Percentiles rank a stretch among this genome's conserved stretches.
phyloP scores from a whole-genome alignment of 1,140 invertebrate genomes.

The Zaprionus ornatus region DNA sequence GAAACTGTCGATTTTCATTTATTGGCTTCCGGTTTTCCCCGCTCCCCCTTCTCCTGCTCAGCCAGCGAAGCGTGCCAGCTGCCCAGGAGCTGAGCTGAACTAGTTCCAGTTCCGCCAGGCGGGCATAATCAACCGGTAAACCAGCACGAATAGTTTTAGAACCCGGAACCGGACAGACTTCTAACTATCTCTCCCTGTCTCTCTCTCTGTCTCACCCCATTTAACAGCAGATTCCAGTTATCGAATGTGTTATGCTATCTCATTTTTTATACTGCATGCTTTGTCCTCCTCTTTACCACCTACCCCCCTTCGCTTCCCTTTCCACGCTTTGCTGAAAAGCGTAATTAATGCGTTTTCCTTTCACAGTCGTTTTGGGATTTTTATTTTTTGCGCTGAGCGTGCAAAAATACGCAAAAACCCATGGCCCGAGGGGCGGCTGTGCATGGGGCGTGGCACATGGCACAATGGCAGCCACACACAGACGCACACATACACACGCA shows the following conservation, averaged over 20 bases:
- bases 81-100: slow-evolving; percentile 32
- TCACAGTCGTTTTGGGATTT: slow-evolving; percentile 44
- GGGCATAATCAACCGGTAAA: slow-evolving; percentile 71
- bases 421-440: slow-evolving; percentile 33
- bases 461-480: slow-evolving; percentile 56
- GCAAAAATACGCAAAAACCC: slow-evolving; percentile 60
- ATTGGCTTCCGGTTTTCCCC: slow-evolving; percentile 60
- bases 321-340: slow-evolving; percentile 63
- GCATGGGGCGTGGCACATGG: slow-evolving; percentile 39
- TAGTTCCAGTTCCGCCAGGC: slow-evolving; percentile 39
- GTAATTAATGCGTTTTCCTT: slow-evolving; percentile 77
- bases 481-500: slow-evolving; percentile 42
- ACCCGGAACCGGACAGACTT: slow-evolving; percentile 8
- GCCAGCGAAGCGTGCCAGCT: slow-evolving; percentile 63
- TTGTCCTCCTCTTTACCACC: slow-evolving; percentile 1
- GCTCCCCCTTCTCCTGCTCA: slow-evolving; percentile 2
- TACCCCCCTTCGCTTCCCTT: not conserved
- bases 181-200: not conserved
- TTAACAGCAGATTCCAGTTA: slow-evolving; percentile 20
- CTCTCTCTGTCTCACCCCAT: slow-evolving; percentile 35
- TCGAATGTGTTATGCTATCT: slow-evolving; percentile 3
- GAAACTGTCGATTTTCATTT: slow-evolving; percentile 77
- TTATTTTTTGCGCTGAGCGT: slow-evolving; percentile 65
- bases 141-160: slow-evolving; percentile 56
- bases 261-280: slow-evolving; percentile 31